Conservation (phyloP, 2,888 invertebrate genomes). For the Salpingus planirostris region DNA sequence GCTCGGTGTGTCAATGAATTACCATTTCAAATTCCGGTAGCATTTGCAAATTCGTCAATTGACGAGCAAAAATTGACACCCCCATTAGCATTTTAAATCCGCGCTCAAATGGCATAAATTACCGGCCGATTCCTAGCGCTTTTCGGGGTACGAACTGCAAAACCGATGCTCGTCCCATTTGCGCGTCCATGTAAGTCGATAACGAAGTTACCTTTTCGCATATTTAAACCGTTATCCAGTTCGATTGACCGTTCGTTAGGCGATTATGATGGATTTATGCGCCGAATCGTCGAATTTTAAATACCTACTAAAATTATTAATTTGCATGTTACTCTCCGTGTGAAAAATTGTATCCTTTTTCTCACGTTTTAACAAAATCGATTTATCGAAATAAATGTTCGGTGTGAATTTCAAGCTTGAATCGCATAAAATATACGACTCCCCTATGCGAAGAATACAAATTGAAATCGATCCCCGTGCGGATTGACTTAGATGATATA, state of each 20-base stretch:
- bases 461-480: slow-evolving; percentile 13
- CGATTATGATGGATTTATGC: no score
- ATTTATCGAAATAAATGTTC: slow-evolving; percentile 16
- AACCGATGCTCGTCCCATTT: slow-evolving; percentile 10
- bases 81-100: slow-evolving; percentile 21
- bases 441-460: slow-evolving; percentile 13
- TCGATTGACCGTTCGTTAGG: slow-evolving; percentile 7
- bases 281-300: neutral
- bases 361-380: slow-evolving; percentile 11
- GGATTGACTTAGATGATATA: no score
- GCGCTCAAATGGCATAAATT: slow-evolving; percentile 17
- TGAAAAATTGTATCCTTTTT: no score
- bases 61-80: slow-evolving; percentile 19
- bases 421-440: slow-evolving; percentile 15
- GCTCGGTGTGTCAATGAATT: no score
- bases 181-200: slow-evolving; percentile 7
- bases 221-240: slow-evolving; percentile 11
- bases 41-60: no score
- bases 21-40: no score
- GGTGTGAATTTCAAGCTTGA: slow-evolving; percentile 12
- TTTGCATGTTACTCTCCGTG: no score
- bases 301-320: no score
- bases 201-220: slow-evolving; percentile 10
- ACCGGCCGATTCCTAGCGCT: slow-evolving; percentile 7
- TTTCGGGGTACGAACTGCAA: no score